Evolutionary conservation across 2,797 vertebrate genomes (phyloP).

Genomic region (Darevskia nairensis): DNA sequence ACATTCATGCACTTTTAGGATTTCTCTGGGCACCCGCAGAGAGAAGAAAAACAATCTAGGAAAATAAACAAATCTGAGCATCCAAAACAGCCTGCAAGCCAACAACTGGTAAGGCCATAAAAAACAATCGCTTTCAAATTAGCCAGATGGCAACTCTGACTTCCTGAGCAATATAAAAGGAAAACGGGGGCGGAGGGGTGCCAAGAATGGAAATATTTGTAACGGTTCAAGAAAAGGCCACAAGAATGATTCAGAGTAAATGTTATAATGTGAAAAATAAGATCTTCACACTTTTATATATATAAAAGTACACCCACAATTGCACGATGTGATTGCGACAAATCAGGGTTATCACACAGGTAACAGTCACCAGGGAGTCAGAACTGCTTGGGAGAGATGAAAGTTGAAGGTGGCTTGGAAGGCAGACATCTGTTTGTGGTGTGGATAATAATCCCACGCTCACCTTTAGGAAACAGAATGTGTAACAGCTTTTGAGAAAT

Average conservation of each 20-base stretch:
- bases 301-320: not conserved
- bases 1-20: not conserved
- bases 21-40: not conserved
- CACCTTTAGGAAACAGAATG: not conserved
- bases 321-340: too few relatives aligned
- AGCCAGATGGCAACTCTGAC: constrained; percentile 12
- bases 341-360: not conserved
- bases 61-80: constrained; percentile 10
- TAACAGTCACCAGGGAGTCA: too few relatives aligned
- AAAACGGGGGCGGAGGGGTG: not conserved
- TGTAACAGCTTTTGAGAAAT: too few relatives aligned
- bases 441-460: not conserved
- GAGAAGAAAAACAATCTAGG: not conserved
- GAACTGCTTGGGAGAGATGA: not conserved
- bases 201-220: not conserved
- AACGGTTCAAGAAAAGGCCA: not conserved
- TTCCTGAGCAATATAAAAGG: constrained; percentile 3
- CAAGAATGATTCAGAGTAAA: not conserved
- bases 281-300: not conserved
- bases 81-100: not conserved
- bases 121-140: not conserved
- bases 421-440: not conserved
- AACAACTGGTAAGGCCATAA: constrained; percentile 18
- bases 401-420: not conserved
- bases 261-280: not conserved